Conservation (phyloP, 2,888 invertebrate species). For the Ichneumoninae sp. region DNA sequence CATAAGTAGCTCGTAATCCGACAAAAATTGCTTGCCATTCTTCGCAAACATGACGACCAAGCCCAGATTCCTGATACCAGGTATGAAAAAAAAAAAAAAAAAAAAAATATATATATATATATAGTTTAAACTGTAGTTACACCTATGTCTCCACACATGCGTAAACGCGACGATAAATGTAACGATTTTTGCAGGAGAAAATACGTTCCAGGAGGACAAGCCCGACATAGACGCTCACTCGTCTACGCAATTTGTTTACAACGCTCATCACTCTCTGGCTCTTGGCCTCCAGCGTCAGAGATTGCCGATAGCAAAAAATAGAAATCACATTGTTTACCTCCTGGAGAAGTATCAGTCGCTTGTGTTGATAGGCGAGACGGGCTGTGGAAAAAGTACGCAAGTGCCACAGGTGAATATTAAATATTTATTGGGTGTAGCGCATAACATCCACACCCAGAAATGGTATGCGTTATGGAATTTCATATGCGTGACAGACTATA, state of each 20-base stretch:
- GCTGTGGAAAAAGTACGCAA: slow-evolving; percentile 98
- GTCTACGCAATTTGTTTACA: slow-evolving; percentile 91
- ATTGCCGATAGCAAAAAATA: slow-evolving; percentile 94
- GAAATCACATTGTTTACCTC: slow-evolving; percentile 94
- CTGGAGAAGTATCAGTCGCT: slow-evolving; percentile 96
- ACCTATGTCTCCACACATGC: background rate
- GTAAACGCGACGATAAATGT: background rate
- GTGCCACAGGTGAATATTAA: slow-evolving; percentile 92
- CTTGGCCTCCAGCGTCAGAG: slow-evolving; percentile 93
- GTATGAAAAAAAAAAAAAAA: slow-evolving; percentile 44
- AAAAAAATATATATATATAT: too few relatives aligned
- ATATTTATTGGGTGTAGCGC: slow-evolving; percentile 20
- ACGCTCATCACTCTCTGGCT: slow-evolving; percentile 93
- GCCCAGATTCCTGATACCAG: slow-evolving; percentile 65
- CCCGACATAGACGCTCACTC: slow-evolving; percentile 86
- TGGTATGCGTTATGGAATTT: background rate
- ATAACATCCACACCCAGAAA: background rate
- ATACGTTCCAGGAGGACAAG: slow-evolving; percentile 83
- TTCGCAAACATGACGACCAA: slow-evolving; percentile 57
- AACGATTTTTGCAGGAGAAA: slow-evolving; percentile 75
- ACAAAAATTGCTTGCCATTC: background rate
- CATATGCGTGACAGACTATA: background rate
- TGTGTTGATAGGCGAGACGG: slow-evolving; percentile 96
- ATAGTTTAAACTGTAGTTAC: slow-evolving; percentile 9
- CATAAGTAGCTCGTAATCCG: background rate